phyloP scores from a whole-genome alignment of 1,140 invertebrate genomes.

The Sitobion miscanthi region DNA sequence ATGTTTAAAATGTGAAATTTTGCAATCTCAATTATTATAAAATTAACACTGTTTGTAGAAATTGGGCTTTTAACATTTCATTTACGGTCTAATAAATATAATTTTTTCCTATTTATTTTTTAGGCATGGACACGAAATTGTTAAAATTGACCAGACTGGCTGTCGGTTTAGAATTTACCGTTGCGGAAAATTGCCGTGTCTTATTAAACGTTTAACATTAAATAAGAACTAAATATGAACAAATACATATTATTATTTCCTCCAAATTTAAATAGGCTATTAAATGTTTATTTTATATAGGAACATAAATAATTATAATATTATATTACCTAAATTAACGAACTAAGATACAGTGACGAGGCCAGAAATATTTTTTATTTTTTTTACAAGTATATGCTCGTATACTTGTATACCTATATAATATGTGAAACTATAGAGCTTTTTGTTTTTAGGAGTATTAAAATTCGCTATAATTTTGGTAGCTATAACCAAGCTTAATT shows the following conservation, averaged over 20 bases:
- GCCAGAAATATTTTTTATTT: too few relatives aligned
- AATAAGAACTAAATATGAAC: not conserved
- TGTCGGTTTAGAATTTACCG: conserved; percentile 1
- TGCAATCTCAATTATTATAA: not conserved
- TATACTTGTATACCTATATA: too few relatives aligned
- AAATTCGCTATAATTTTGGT: not conserved
- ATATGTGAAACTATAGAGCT: too few relatives aligned
- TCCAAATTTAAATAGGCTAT: not conserved
- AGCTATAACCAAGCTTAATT: not conserved
- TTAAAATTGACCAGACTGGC: not conserved
- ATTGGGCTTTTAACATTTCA: not conserved
- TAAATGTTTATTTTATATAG: not conserved
- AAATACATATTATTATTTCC: not conserved
- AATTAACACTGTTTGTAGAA: not conserved
- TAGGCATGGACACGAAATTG: not conserved
- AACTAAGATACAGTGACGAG: too few relatives aligned
- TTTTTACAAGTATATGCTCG: too few relatives aligned
- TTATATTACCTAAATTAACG: too few relatives aligned
- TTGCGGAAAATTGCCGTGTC: not conserved
- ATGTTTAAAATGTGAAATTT: not conserved
- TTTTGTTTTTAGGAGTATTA: not conserved
- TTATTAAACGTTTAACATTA: not conserved
- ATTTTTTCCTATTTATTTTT: not conserved
- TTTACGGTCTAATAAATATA: not conserved
- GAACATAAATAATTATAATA: too few relatives aligned